These are phyloP conservation scores for Nyctibius grandis DNA, from an alignment of 2,797 vertebrate genomes.

Conservation along the genomic window DNA sequence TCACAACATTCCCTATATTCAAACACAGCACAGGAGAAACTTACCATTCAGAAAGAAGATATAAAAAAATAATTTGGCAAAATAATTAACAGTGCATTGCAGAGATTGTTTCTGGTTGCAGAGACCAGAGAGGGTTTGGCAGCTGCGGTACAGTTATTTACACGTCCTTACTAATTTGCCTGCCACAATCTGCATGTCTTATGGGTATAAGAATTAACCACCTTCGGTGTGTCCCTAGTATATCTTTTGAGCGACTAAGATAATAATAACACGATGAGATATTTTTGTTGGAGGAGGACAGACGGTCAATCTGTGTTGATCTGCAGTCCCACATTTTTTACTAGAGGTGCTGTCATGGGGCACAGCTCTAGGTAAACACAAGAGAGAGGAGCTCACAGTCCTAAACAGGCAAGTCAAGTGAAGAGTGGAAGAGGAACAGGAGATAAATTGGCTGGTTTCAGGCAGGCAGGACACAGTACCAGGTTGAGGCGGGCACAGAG, in stretches of 20 bases:
- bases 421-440: neutral
- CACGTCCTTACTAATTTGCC: neutral
- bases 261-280: neutral
- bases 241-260: neutral
- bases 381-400: neutral
- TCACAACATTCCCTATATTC: neutral
- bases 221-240: neutral
- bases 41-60: neutral
- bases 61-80: neutral
- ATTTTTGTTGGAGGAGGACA: neutral
- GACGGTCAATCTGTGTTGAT: accelerated
- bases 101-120: neutral
- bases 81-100: neutral
- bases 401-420: neutral
- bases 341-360: accelerated
- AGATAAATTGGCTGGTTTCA: neutral
- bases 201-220: neutral
- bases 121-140: neutral
- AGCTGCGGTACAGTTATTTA: neutral
- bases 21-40: neutral
- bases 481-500: accelerated
- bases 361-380: neutral
- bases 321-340: neutral
- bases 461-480: neutral
- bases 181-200: neutral